Percentiles rank a stretch among this genome's conserved stretches.
Conservation (phyloP, 2,888 invertebrate species). For the Andrena camellia region DNA sequence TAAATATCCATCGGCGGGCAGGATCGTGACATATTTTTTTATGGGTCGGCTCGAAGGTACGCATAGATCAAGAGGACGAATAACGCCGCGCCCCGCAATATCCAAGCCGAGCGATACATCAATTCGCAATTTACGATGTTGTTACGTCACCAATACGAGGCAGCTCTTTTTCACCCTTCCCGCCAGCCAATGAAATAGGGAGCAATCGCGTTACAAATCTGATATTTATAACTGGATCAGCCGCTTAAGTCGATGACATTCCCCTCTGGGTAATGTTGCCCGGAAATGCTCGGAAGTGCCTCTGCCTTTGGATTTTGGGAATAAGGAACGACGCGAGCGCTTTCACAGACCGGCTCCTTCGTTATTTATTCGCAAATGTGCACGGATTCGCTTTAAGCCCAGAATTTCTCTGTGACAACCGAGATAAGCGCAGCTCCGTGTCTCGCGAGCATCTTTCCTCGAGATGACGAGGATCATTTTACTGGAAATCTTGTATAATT, state of each 20-base stretch:
- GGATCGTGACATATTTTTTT: conserved; percentile 13
- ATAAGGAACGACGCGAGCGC: neutral
- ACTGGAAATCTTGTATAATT: no score
- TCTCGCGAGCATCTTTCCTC: no score
- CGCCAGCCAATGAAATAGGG: conserved; percentile 54
- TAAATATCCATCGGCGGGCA: conserved; percentile 20
- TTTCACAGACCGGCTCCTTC: neutral
- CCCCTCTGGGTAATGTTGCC: conserved; percentile 20
- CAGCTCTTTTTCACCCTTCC: conserved; percentile 35
- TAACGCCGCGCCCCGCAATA: conserved; percentile 58
- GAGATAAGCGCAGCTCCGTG: no score
- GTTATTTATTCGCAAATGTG: neutral
- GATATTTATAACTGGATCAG: conserved; percentile 75
- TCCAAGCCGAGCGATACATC: conserved; percentile 59
- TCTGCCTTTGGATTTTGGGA: neutral
- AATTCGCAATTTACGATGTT: conserved; percentile 63
- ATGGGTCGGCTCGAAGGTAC: conserved; percentile 31
- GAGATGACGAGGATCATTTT: no score
- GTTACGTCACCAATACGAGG: conserved; percentile 51
- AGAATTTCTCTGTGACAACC: neutral
- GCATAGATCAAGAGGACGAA: conserved; percentile 59
- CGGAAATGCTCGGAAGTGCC: conserved; percentile 1
- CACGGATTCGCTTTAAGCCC: neutral
- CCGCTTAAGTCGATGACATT: conserved; percentile 61
- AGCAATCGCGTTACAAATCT: conserved; percentile 62